Conservation (phyloP, 1,140 invertebrate genomes). For the Calliopsis andreniformis region DNA sequence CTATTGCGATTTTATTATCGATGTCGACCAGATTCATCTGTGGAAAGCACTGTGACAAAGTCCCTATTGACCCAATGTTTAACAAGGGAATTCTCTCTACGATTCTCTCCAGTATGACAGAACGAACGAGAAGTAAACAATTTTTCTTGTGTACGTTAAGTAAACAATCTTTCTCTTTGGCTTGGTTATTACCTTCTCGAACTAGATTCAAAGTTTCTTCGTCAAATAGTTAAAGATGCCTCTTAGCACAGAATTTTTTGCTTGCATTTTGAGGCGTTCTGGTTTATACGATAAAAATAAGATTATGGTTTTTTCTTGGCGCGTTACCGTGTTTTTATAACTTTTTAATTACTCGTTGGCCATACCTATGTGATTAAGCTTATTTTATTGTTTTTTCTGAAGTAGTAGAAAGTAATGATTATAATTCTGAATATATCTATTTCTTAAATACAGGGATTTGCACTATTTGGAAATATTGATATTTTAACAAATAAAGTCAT, state of each 20-base stretch:
- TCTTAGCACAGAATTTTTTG: background rate
- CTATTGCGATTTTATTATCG: background rate
- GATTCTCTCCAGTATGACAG: background rate
- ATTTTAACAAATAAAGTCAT: too few species aligned
- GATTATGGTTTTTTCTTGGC: too few species aligned
- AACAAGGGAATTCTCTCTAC: constrained; percentile 7
- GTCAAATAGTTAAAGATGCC: background rate
- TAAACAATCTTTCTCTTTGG: background rate
- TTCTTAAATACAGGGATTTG: too few species aligned
- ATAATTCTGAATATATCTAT: too few species aligned
- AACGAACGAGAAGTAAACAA: constrained; percentile 67
- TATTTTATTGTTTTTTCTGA: too few species aligned
- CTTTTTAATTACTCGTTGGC: too few species aligned
- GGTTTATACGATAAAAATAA: too few species aligned
- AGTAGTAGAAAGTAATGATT: too few species aligned
- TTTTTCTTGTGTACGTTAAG: constrained; percentile 19
- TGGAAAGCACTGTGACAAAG: background rate
- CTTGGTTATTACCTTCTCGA: background rate
- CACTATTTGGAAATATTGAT: too few species aligned
- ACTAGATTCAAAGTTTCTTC: background rate
- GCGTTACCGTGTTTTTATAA: too few species aligned
- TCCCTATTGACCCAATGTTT: constrained; percentile 14
- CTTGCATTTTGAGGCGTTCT: too few species aligned
- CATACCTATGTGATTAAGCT: too few species aligned
- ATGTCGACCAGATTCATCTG: background rate